Conservation (phyloP, 53 echinoderm and acorn worm genomes). For the Echinometra lucunter region DNA sequence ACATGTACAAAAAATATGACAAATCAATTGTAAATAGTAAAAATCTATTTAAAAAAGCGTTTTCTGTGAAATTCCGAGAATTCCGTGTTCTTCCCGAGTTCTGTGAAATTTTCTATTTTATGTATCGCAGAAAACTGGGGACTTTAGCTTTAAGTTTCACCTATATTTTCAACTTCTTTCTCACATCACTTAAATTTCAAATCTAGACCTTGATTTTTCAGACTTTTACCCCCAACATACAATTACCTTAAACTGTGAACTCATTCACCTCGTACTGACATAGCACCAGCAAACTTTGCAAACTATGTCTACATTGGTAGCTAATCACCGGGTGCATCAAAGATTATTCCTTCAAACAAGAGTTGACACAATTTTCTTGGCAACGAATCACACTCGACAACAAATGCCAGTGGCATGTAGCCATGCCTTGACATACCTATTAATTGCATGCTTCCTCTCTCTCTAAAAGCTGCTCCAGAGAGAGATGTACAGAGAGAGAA, state of each 20-base stretch:
- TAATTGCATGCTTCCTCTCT: slow-evolving; percentile 52
- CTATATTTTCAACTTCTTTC: too few relatives aligned
- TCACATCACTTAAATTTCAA: too few relatives aligned
- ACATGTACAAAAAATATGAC: too few relatives aligned
- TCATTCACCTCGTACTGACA: not conserved
- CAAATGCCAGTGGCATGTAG: slow-evolving; percentile 43
- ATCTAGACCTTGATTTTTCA: too few relatives aligned
- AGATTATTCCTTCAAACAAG: not conserved
- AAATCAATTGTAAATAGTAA: too few relatives aligned
- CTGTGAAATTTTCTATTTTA: too few relatives aligned
- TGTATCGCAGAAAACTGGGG: too few relatives aligned
- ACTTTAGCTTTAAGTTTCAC: too few relatives aligned
- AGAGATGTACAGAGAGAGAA: not conserved
- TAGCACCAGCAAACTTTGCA: not conserved
- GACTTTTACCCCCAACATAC: not conserved
- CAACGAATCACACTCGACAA: slow-evolving; percentile 30
- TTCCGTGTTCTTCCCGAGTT: too few relatives aligned
- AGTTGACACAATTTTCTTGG: slow-evolving; percentile 65
- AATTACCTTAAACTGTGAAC: not conserved
- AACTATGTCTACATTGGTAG: slow-evolving; percentile 27
- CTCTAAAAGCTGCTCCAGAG: not conserved
- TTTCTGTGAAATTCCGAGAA: too few relatives aligned
- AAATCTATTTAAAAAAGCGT: too few relatives aligned
- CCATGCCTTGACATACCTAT: slow-evolving; percentile 36
- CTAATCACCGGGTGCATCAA: slow-evolving; percentile 43